Percentiles rank a stretch among this genome's conserved stretches.
phyloP scores from a whole-genome alignment of 2,888 invertebrate genomes.

The Scaptomyza parva region DNA sequence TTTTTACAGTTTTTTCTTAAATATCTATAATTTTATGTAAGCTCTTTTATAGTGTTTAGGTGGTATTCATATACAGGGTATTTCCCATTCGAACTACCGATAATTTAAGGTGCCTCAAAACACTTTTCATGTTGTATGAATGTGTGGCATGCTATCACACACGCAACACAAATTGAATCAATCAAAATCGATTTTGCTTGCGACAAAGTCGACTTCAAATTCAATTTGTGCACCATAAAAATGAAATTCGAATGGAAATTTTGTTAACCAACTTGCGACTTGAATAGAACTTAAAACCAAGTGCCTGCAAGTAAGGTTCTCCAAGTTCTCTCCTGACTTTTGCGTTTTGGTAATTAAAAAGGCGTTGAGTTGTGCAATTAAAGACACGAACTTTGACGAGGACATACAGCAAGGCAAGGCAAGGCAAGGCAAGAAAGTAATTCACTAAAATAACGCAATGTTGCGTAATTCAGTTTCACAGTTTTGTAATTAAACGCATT shows the following conservation, averaged over 20 bases:
- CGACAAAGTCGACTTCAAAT: constrained; percentile 70
- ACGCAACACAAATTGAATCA: constrained; percentile 81
- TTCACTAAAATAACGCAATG: constrained; percentile 76
- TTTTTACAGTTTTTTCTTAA: too few relatives aligned
- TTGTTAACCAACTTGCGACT: constrained; percentile 11
- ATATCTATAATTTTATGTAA: too few relatives aligned
- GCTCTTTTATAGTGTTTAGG: too few relatives aligned
- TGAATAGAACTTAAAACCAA: background rate
- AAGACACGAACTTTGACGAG: constrained; percentile 68
- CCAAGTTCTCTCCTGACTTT: constrained; percentile 4
- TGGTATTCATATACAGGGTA: too few relatives aligned
- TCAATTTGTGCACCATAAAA: constrained; percentile 66
- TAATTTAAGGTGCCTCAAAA: too few relatives aligned
- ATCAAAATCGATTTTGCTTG: constrained; percentile 80
- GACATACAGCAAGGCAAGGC: too few relatives aligned
- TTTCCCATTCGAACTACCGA: background rate
- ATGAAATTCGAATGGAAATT: constrained; percentile 39
- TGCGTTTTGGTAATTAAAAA: constrained; percentile 63
- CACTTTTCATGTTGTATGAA: background rate
- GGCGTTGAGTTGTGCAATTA: constrained; percentile 76
- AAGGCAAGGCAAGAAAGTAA: too few relatives aligned
- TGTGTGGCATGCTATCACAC: constrained; percentile 70
- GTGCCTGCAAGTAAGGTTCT: too few relatives aligned
- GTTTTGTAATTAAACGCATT: constrained; percentile 84
- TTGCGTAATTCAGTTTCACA: constrained; percentile 79